Conservation (phyloP, 2,888 invertebrate genomes). For the Parochlus steinenii region DNA sequence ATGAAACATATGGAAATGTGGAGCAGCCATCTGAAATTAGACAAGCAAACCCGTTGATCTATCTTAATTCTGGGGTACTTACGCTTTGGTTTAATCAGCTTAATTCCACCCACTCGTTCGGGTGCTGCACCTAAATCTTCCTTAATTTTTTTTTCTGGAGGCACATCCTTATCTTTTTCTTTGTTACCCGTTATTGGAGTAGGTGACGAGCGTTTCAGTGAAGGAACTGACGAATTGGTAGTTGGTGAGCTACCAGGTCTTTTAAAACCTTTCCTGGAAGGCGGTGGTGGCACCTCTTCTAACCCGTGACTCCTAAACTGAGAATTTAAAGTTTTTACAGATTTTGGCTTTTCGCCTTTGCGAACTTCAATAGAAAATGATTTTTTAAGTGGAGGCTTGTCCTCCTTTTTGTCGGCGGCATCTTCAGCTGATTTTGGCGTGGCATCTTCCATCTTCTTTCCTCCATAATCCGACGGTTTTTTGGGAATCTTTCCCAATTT, state of each 20-base stretch:
- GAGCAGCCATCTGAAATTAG: no score
- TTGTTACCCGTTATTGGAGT: no score
- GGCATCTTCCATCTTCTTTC: conserved; percentile 18
- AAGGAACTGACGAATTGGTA: conserved; percentile 1
- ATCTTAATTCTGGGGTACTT: conserved; percentile 47
- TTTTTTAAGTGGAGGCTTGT: no score
- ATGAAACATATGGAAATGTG: no score
- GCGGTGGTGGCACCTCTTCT: conserved; percentile 75
- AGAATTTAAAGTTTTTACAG: conserved; percentile 80
- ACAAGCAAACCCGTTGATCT: no score
- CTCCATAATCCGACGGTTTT: conserved; percentile 37
- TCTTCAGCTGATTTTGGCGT: conserved; percentile 24
- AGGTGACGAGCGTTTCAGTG: conserved; percentile 20
- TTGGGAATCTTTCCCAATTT: conserved; percentile 68
- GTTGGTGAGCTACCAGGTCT: conserved; percentile 26
- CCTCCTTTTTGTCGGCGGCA: conserved; percentile 36
- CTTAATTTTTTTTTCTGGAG: conserved; percentile 59
- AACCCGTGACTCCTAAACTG: conserved; percentile 84
- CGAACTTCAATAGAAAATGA: conserved; percentile 70
- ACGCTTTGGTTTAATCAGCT: conserved; percentile 84
- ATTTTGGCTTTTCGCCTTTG: conserved; percentile 63
- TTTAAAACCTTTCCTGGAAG: conserved; percentile 49
- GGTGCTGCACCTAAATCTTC: conserved; percentile 30
- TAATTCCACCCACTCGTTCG: conserved; percentile 66
- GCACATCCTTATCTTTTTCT: conserved; percentile 33